Conservation (phyloP, 2,797 vertebrate genomes). For the Ceyx erithaca region DNA sequence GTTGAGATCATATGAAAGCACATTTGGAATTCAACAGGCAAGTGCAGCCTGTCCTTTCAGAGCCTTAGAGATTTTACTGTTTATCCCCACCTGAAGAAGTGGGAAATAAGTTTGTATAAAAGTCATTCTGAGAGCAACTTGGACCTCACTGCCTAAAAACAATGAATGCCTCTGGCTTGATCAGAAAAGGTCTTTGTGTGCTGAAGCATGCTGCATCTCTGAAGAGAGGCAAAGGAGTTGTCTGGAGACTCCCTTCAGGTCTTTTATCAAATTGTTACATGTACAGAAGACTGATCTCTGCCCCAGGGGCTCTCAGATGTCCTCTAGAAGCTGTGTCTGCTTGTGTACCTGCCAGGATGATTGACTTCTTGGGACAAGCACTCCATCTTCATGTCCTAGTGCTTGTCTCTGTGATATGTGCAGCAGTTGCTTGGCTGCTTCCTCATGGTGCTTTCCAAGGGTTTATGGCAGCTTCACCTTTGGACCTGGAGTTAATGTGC, state of each 20-base stretch:
- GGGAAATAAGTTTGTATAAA: background rate
- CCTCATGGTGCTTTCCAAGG: background rate
- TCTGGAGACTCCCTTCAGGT: background rate
- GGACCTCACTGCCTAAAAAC: background rate
- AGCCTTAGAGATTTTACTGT: background rate
- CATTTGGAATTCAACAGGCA: background rate
- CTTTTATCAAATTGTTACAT: background rate
- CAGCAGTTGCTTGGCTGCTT: background rate
- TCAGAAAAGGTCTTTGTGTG: background rate
- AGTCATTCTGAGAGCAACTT: background rate
- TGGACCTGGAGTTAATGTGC: background rate
- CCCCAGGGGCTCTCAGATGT: background rate
- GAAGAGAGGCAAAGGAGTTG: background rate
- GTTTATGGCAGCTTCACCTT: background rate
- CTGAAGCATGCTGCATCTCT: background rate
- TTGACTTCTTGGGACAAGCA: background rate
- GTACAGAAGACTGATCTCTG: background rate
- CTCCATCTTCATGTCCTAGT: background rate
- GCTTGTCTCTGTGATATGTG: rapidly evolving
- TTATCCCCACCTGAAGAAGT: background rate
- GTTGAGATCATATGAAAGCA: background rate
- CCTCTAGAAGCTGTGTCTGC: background rate
- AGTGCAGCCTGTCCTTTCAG: background rate
- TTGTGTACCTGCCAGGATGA: background rate
- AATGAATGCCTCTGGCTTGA: background rate